Evolutionary conservation across 2,888 invertebrate species (phyloP), one percentile per base, ranked within the genome.

Genomic region (Caenorhabditis sp.): DNA sequence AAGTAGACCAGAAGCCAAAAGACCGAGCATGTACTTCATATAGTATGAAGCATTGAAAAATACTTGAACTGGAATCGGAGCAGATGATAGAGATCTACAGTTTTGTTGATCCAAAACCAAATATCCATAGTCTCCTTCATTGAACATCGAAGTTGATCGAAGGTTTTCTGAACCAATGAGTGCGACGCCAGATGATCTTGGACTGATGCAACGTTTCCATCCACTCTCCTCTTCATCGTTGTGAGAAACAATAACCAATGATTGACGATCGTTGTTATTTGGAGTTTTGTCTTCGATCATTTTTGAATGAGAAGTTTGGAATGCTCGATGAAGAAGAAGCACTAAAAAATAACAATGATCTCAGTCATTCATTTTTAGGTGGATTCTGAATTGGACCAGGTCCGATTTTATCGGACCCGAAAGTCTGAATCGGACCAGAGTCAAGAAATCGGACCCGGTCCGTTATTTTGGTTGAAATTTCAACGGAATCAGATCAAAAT

Each of bases 111-210:
- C 72, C 0, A 68, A 26, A 6, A 73, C 62, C 1, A 73, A 31
- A 53, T 68, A 73, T 24, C 73, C 73, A 50, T 61, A 21, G 24
- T 63, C 63, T n/a, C 68, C 63, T 54, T 19, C 57, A 27, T 54
- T 61, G 3, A 54, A 61, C 14, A 68, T 5, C 0, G 73, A 73
- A 10, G 73, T 73, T 0, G 68, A 65, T 37, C 65, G 26, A 31
- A 73, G 19, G 50, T 73, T 73, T n/a, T 73, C 67, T 1, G 55
- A 17, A n/a, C 65, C 68, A 27, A 73, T 61, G 1, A 59, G 24
- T 24, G 49, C 21, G 6, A 59, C 59, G 2, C 59, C 59, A 17
- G 37, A n/a, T 3, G n/a, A 37, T 26, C 31, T 19, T 1, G 49
- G 2, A 12, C 24, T 37, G 17, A 36, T 36, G 21, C 57, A 58